Evolutionary conservation across 2,888 invertebrate genomes (phyloP).

Genomic region (Dugesia japonica): DNA sequence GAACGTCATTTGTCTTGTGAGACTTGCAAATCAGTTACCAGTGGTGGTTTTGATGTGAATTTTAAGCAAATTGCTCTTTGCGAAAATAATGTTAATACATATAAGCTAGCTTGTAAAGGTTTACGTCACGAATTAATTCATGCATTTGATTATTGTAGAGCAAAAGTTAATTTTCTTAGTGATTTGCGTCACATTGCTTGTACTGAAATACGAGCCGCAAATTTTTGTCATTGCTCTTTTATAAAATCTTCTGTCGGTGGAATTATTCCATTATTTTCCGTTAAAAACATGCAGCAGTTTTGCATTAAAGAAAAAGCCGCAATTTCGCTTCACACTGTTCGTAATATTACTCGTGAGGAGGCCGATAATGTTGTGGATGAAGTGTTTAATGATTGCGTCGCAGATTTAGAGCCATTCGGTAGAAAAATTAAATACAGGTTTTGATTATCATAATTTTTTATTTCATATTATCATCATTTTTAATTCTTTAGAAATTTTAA

Average conservation of each 20-base stretch:
- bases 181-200: slow-evolving; percentile 72
- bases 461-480: too few relatives aligned
- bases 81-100: slow-evolving; percentile 59
- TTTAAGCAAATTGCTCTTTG: slow-evolving; percentile 65
- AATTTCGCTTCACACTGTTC: slow-evolving; percentile 64
- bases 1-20: slow-evolving; percentile 27
- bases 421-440: slow-evolving; percentile 38
- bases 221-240: slow-evolving; percentile 77
- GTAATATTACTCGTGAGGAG: slow-evolving; percentile 58
- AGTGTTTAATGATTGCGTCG: slow-evolving; percentile 75
- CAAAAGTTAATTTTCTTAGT: slow-evolving; percentile 71
- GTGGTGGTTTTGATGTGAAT: slow-evolving; percentile 14
- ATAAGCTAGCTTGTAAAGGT: slow-evolving; percentile 49
- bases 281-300: slow-evolving; percentile 63
- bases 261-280: slow-evolving; percentile 58
- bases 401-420: slow-evolving; percentile 77
- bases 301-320: slow-evolving; percentile 77
- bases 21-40: not conserved
- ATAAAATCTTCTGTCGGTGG: slow-evolving; percentile 64
- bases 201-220: slow-evolving; percentile 69
- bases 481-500: too few relatives aligned
- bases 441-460: too few relatives aligned
- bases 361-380: slow-evolving; percentile 64
- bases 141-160: slow-evolving; percentile 81
- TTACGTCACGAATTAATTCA: slow-evolving; percentile 81